phyloP scores from a whole-genome alignment of 2,113 vertebrate genomes.

The Plotosus lineatus region DNA sequence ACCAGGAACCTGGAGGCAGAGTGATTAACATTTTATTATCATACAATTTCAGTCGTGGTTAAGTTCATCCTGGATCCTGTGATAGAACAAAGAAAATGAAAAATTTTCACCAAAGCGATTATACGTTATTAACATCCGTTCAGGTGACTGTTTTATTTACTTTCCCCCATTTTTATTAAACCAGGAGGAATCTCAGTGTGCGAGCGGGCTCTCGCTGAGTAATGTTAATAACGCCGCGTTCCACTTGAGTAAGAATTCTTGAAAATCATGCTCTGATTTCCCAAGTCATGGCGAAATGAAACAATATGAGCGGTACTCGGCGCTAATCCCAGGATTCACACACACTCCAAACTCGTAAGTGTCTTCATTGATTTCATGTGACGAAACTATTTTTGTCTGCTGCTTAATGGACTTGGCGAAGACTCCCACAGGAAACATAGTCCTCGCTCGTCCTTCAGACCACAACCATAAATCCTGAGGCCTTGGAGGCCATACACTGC shows the following conservation, averaged over 20 bases:
- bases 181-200: no score
- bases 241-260: background rate
- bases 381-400: constrained; percentile 63
- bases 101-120: no score
- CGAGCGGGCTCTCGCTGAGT: background rate
- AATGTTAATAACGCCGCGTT: background rate
- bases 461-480: constrained; percentile 54
- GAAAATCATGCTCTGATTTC: background rate
- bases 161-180: no score
- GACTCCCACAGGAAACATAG: constrained; percentile 53
- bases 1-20: no score
- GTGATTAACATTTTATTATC: no score
- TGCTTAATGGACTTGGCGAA: constrained; percentile 47
- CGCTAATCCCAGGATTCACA: constrained; percentile 40
- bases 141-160: no score
- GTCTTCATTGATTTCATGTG: constrained; percentile 70
- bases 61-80: no score
- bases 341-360: constrained; percentile 58
- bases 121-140: no score
- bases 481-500: constrained; percentile 40
- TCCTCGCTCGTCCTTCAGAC: constrained; percentile 36
- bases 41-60: no score
- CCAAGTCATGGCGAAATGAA: constrained; percentile 27
- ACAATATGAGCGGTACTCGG: constrained; percentile 12
- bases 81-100: no score